Base-by-base conservation (phyloP, 1,140 invertebrate genomes). In the Pteromalus puparum region DNA sequence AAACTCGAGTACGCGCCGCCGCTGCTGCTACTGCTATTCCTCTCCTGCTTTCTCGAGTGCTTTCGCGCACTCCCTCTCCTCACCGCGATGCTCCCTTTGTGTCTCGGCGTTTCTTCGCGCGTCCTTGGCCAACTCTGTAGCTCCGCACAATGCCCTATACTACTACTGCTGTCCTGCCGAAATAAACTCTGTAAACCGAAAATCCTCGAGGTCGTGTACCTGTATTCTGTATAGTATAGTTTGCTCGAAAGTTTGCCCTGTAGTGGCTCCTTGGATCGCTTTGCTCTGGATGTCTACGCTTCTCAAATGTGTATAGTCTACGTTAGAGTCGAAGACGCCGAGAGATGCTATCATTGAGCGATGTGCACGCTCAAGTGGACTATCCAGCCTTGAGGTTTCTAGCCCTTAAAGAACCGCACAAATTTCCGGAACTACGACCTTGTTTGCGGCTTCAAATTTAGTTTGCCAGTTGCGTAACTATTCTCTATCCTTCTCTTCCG, bases 1-100 rank as follows among this genome's bases (percentile, higher is more conserved):
- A 80, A 84, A 86, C 85, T 88, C 46, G 83, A 87, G 86, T 38
- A 28, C 53, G 72, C 72, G 30, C 4, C 4, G 30, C 4, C 4
- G 72, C 9, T n/a, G 72, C 13, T 28, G n/a, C 42, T 28, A 1
- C 28, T 9, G 24, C 46, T 78, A 15, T 6, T 26, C 12, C 76
- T 82, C 72, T 42, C 42, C 70, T 34, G 38, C 26, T 82, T 61
- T n/a, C 53, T 61, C 53, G 53, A 61, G 53, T 61, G 53, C 53
- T 61, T 61, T 61, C 67, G 67, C 24, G 18, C 68, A 28, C 68
- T 34, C 46, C 3, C 42, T 46, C 1, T 48, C 21, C 15, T 76
- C 38, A 18, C 46, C n/a, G 38, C 15, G 73, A 34, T 28, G 38
- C 74, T 76, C 24, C 38, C 74, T 76, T 76, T 53, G 38, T 76